Base-by-base conservation (phyloP, 92 coral and sea anemone species). In the Desmophyllum pertusum region DNA sequence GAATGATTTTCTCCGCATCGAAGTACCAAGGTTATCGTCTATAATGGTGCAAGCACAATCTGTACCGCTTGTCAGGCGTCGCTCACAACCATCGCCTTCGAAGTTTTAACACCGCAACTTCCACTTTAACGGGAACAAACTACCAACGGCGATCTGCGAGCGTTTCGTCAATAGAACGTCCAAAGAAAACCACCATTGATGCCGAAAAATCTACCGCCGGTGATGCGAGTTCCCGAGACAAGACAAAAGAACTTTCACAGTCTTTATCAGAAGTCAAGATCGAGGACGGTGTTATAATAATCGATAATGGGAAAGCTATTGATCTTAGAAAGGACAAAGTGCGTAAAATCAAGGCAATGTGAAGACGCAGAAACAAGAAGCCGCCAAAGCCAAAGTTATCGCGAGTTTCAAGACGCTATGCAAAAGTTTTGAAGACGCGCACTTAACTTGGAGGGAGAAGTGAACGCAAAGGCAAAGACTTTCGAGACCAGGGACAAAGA, bases 351-450 rank as follows among this genome's bases (percentile, higher is more conserved):
- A 72, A 6, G 10, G 51, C 51, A 19, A n/a, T 3, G 10, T 3
- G 18, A 27, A 19, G 2, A 43, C 18, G 35, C 4, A 21, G n/a
- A 61, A 33, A 18, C 33, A 5, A 5, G 79, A 82, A 82, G 84
- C 64, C 2, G 66, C 13, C 1, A 82, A 5, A 82, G 86, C 66
- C 30, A 72, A 37, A 41, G 79, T 9, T 82, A 72, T 27, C 86
- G 79, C 30, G 86, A 82, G 10, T 82, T 82, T 82, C 79, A 82
- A 70, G 86, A 53, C 10, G 46, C 79, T 5, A 71, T 82, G 59
- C 86, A 72, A 46, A 35, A 72, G 36, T 82, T n/a, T 82, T 9
- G 73, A 82, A 59, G 86, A 82, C 29, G 86, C 86, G 1, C 86
- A 82, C 59, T 72, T 5, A 82, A 61, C 39, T 59, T 82, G 11